Evolutionary conservation across 2,797 vertebrate genomes (phyloP), one percentile per base, ranked within the genome.

Genomic region (Neosilurus mollespiculum): DNA sequence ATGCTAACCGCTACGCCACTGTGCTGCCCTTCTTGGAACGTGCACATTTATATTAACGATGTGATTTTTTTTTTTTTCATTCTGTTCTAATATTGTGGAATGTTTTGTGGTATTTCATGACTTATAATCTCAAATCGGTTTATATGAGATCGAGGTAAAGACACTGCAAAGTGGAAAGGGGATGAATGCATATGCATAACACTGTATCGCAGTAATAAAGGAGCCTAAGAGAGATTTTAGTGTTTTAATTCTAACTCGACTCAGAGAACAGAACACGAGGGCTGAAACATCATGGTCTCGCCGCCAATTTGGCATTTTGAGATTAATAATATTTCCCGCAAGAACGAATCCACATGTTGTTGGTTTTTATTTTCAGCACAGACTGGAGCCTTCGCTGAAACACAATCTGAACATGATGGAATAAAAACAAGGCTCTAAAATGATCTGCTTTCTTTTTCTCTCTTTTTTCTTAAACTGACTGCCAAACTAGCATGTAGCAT

Each of bases 401-500:
- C 59, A 43, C 34, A 34, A 20, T 49, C 61, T 37, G 20, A 65
- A 66, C 70, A 53, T 82, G 64, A 65, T 43, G 72, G 15, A 67
- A 56, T 62, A 20, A 9, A 67, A 73, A 75, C 54, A 15, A 30
- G 11, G 7, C 22, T 11, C 37, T n/a, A 51, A 83, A 75, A 59
- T 8, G 22, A 75, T 75, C 69, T 59, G 56, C 65, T 59, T 34
- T 37, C 22, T 54, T 59, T 30, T 54, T 1, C 51, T 49, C 49
- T 76, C n/a, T 67, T 10, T 64, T 14, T 51, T 30, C 30, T 30
- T 30, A 30, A 67, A 37, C 49, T 14, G 51, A 37, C 26, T 80
- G 65, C 26, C 69, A 30, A 12, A 26, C 18, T 80, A 71, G 53
- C 66, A 18, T 62, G 34, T 69, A 75, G 70, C 76, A 26, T 73